Evolutionary conservation across 2,888 invertebrate genomes (phyloP).

Genomic region (Cecidostiba fungosa): DNA sequence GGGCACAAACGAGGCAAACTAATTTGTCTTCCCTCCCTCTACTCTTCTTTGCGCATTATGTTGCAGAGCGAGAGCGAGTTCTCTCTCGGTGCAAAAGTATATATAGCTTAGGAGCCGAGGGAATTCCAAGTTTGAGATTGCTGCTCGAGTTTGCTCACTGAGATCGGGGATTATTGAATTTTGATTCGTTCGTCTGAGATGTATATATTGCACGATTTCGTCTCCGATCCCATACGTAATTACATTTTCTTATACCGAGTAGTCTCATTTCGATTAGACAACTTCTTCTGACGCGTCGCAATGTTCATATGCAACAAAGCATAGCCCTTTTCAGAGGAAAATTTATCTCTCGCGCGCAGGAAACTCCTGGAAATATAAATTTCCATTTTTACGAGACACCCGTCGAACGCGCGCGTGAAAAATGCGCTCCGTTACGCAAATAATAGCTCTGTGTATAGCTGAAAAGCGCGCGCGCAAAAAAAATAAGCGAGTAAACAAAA

Average conservation of each 20-base stretch:
- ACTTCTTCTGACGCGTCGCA: too few relatives aligned
- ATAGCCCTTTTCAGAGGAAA: not conserved
- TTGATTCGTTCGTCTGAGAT: conserved; percentile 5
- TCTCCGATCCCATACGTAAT: not conserved
- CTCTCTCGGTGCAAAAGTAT: conserved; percentile 14
- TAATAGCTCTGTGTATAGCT: not conserved
- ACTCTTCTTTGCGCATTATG: conserved; percentile 22
- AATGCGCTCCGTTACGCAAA: not conserved
- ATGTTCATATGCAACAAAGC: too few relatives aligned
- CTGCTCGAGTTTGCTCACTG: not conserved
- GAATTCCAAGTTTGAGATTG: not conserved
- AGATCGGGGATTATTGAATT: conserved; percentile 12
- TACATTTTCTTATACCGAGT: not conserved
- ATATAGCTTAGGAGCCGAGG: not conserved
- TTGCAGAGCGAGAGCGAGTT: conserved; percentile 23
- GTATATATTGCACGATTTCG: too few relatives aligned
- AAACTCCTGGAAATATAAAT: not conserved
- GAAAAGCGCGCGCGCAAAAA: not conserved
- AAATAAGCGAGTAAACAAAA: not conserved
- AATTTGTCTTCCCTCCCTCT: conserved; percentile 44
- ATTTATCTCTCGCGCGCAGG: not conserved
- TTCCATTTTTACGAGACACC: not conserved
- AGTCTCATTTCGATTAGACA: too few relatives aligned
- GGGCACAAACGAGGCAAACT: conserved; percentile 49
- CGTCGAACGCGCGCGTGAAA: not conserved